A percentile compares a stretch with the other conserved stretches of the same genome.
Evolutionary conservation across 1,140 invertebrate genomes (phyloP).

Genomic region (Paramacrobiotus metropolitanus): DNA sequence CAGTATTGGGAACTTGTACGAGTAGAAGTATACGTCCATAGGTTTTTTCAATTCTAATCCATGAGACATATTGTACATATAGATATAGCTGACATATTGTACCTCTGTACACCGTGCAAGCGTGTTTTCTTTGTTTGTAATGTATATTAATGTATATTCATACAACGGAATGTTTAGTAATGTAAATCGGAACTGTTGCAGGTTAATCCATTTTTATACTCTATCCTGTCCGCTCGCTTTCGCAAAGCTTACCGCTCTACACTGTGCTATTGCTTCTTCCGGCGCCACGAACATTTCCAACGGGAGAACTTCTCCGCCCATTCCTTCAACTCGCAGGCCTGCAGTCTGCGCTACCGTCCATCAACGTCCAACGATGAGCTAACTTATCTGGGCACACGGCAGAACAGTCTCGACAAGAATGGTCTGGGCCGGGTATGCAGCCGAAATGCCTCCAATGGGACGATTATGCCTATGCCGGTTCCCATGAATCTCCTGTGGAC

Average conservation of each 20-base stretch:
- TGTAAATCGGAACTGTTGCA: no score
- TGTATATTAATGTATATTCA: no score
- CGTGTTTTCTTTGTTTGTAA: no score
- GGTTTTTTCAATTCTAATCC: no score
- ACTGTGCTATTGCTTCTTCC: neutral
- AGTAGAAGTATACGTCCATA: no score
- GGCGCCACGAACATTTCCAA: neutral
- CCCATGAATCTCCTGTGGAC: neutral
- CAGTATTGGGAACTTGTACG: no score
- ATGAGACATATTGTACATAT: no score
- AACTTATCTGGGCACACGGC: neutral
- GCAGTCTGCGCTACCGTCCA: neutral
- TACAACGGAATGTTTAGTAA: no score
- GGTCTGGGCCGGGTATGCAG: neutral
- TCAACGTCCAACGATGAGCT: neutral
- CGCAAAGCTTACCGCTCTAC: constrained; percentile 2
- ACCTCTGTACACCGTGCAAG: no score
- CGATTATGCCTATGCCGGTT: neutral
- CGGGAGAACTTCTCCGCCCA: neutral
- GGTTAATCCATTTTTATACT: constrained; percentile 1
- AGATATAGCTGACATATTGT: no score
- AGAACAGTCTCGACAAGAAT: neutral
- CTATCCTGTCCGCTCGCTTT: neutral
- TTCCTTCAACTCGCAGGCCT: neutral
- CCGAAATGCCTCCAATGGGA: neutral